Evolutionary conservation across 2,888 invertebrate genomes (phyloP), one percentile per base, ranked within the genome.

Genomic region (Drosophila sordidapex): DNA sequence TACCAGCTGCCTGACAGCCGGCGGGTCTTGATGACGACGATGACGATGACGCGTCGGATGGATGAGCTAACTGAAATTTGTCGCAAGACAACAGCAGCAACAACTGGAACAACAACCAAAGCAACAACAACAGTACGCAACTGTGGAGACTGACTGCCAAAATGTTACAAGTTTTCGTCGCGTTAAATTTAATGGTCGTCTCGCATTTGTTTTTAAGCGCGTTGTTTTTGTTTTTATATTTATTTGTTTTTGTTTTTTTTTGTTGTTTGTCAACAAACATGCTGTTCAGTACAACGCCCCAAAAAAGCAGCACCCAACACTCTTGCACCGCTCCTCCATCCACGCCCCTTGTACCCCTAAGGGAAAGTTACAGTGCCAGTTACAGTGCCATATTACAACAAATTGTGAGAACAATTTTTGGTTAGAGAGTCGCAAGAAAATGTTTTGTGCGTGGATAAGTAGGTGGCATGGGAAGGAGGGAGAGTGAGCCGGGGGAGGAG

Each of bases 31-130:
- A 40, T 68, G 48, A 48, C 66, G 78, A 70, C 70, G 52, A 35
- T 56, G 75, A 56, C 65, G 69, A 70, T 70, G 79, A 70, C 71
- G 74, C 54, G 70, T 64, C 61, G 65, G 67, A 83, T 81, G 82
- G 83, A 81, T 87, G 81, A 87, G 90, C 88, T 85, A 89, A 90
- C 82, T 87, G 83, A 85, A 82, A 85, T 90, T 89, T 89, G 90
- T 89, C 88, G 86, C 86, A 79, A 60, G 57, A 61, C 67, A 75
- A 61, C 71, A 74, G 36, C 66, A 71, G 29, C 35, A 65, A 40
- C 70, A 56, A 38, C 38, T 46, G 46, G 21, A 73, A 35, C 49
- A 66, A 31, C 67, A 67, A 46, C 48, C 62, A 35, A 52, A 57
- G 27, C 36, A 67, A 51, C 52, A 69, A 33, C 57, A 60, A 56